These are phyloP conservation scores for Clistopyga incitator DNA, from an alignment of 2,888 invertebrate species.

Conservation along the genomic window DNA sequence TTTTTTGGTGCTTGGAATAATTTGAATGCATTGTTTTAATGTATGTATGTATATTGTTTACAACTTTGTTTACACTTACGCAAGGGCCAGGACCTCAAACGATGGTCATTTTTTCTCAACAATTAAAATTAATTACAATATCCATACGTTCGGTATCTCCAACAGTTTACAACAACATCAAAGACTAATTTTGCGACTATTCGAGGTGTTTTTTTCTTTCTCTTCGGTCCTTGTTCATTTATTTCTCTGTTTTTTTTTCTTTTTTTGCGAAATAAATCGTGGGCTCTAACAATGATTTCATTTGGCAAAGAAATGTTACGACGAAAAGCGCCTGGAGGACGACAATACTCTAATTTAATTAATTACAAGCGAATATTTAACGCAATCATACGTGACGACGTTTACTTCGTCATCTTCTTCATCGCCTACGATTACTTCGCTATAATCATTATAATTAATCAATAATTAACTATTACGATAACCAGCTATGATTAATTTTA, in stretches of 20 bases:
- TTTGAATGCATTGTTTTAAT: constrained; percentile 40
- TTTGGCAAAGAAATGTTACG: constrained; percentile 23
- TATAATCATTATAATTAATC: constrained; percentile 56
- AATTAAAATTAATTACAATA: constrained; percentile 42
- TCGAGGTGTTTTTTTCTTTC: constrained; percentile 3
- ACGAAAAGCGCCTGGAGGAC: constrained; percentile 49
- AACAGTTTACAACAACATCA: constrained; percentile 41
- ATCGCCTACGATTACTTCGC: constrained; percentile 41
- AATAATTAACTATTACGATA: constrained; percentile 59
- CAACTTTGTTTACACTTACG: constrained; percentile 61
- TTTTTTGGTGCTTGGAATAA: no score
- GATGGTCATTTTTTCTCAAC: constrained; percentile 38
- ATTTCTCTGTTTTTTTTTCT: not conserved
- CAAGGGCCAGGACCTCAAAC: constrained; percentile 44
- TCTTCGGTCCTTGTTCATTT: constrained; percentile 14
- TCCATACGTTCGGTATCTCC: constrained; percentile 21
- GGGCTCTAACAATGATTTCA: not conserved
- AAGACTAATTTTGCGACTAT: constrained; percentile 48
- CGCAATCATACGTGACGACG: constrained; percentile 39
- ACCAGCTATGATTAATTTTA: constrained; percentile 53
- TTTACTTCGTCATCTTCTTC: not conserved
- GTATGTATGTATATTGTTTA: constrained; percentile 61
- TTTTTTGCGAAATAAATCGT: not conserved
- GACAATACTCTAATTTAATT: constrained; percentile 44
- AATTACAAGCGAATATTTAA: constrained; percentile 46